A percentile compares a stretch with the other conserved stretches of the same genome.
phyloP scores from a whole-genome alignment of 2,797 vertebrate species.

The Todus mexicanus region DNA sequence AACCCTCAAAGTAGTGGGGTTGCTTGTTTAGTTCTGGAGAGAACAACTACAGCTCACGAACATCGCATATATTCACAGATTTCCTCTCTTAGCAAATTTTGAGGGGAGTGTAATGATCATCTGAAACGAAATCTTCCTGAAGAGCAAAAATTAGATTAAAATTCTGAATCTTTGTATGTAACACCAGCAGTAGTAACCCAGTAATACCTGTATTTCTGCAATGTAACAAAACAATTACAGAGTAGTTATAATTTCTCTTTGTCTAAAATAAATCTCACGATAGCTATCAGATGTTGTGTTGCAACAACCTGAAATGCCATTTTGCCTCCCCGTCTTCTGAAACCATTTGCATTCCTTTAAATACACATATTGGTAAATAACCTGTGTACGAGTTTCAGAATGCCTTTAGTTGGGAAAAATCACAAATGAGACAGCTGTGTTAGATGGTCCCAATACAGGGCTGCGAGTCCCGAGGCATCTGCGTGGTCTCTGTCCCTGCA shows the following conservation, averaged over 20 bases:
- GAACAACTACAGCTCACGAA: background rate
- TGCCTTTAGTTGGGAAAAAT: background rate
- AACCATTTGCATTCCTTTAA: background rate
- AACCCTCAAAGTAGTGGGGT: background rate
- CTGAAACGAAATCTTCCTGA: background rate
- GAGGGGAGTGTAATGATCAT: background rate
- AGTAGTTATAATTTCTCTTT: background rate
- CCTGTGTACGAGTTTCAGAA: background rate
- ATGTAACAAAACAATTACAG: background rate
- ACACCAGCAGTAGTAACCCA: background rate
- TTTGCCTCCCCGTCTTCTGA: background rate
- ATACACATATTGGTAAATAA: background rate
- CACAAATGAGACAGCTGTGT: background rate
- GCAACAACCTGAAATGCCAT: background rate
- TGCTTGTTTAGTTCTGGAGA: background rate
- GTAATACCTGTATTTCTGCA: background rate
- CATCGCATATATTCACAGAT: rapidly evolving
- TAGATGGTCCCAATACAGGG: background rate
- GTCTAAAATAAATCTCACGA: background rate
- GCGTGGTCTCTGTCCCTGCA: background rate
- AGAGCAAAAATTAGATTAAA: background rate
- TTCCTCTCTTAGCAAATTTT: background rate
- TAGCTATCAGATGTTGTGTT: background rate
- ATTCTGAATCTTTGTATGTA: background rate
- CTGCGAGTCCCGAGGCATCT: background rate